These are phyloP conservation scores for Craseonycteris thonglongyai DNA, from an alignment of 2,113 vertebrate species.

Conservation along the genomic window DNA sequence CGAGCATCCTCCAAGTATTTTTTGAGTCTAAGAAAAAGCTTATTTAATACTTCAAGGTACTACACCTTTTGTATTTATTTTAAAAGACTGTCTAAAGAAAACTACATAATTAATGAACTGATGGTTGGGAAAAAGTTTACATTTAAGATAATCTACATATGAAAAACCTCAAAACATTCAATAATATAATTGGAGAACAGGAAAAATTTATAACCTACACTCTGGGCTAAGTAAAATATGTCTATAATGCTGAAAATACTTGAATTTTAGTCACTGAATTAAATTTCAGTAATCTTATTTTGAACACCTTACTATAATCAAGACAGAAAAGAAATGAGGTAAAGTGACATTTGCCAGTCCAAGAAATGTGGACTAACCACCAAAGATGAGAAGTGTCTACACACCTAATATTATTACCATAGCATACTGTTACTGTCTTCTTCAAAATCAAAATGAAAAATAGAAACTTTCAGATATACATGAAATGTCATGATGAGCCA, in stretches of 20 bases:
- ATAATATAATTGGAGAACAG: background rate
- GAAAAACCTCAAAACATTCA: background rate
- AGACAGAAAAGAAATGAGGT: background rate
- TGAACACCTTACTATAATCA: background rate
- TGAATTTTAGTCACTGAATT: slow-evolving; percentile 13
- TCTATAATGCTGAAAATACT: slow-evolving; percentile 8
- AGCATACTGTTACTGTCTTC: background rate
- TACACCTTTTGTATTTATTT: background rate
- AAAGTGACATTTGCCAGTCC: background rate
- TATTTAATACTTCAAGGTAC: slow-evolving; percentile 1
- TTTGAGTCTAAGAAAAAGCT: background rate
- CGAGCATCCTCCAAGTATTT: background rate
- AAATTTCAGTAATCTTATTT: background rate
- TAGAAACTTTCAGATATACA: slow-evolving; percentile 8
- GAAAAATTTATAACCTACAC: background rate
- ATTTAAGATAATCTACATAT: background rate
- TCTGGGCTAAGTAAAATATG: background rate
- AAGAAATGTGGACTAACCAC: background rate
- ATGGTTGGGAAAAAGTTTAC: background rate
- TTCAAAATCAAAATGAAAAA: slow-evolving; percentile 42
- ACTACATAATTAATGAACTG: background rate
- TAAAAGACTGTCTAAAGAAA: slow-evolving; percentile 29
- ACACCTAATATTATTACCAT: background rate
- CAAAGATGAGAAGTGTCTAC: background rate
- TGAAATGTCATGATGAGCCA: background rate